Conservation (phyloP, 1,140 invertebrate species). For the Phthorimaea operculella region DNA sequence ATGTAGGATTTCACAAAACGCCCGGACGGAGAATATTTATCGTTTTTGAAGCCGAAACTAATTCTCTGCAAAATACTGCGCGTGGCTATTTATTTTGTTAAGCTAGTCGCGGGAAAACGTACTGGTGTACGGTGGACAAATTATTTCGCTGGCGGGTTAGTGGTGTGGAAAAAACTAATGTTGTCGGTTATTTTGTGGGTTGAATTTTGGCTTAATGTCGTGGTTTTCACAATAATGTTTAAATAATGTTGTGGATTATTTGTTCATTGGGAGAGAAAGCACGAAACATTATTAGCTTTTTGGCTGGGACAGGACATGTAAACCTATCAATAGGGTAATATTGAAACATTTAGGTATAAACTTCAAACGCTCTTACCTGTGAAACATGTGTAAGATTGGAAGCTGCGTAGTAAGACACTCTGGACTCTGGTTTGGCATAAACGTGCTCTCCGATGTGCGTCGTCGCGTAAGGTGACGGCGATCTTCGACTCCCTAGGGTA, state of each 20-base stretch:
- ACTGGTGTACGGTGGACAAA: neutral
- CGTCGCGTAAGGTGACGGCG: slow-evolving; percentile 74
- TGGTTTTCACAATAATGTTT: no score
- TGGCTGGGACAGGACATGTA: no score
- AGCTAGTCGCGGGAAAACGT: slow-evolving; percentile 1
- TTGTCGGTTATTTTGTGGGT: no score
- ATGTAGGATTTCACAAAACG: neutral
- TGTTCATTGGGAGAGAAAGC: no score
- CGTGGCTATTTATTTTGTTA: neutral
- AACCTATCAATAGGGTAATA: no score
- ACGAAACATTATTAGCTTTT: no score
- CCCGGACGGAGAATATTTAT: neutral
- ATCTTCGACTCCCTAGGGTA: slow-evolving; percentile 68
- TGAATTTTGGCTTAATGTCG: no score
- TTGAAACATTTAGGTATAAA: no score
- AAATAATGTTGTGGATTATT: no score
- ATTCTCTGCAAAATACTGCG: neutral
- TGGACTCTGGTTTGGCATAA: slow-evolving; percentile 57
- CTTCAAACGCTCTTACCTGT: slow-evolving; percentile 37
- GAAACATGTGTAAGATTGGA: slow-evolving; percentile 59
- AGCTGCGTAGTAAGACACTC: slow-evolving; percentile 58
- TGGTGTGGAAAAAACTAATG: no score
- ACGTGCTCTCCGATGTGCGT: slow-evolving; percentile 67
- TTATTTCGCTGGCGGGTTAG: no score
- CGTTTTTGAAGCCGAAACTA: neutral